Evolutionary conservation across 2,113 vertebrate genomes (phyloP).

Genomic region (Numenius arquata): DNA sequence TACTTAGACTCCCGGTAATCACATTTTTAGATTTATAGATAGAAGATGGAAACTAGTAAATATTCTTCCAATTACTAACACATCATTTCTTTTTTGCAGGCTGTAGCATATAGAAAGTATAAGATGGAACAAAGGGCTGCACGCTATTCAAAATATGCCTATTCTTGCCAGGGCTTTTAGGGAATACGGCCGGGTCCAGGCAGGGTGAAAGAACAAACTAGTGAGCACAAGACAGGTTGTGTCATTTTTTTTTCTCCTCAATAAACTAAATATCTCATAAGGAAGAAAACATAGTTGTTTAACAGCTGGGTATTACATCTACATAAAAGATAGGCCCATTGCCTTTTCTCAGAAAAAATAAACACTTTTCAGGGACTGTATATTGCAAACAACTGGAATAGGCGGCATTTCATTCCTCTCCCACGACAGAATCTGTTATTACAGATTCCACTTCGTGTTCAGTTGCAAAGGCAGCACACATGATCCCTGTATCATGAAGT

Average conservation of each 20-base stretch:
- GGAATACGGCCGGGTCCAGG: background rate
- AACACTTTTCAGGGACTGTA: background rate
- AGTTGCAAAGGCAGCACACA: background rate
- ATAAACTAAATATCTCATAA: background rate
- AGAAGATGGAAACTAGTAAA: background rate
- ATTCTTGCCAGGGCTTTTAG: background rate
- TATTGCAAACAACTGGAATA: background rate
- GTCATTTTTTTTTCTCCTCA: background rate
- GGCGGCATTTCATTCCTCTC: background rate
- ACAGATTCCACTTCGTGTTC: background rate
- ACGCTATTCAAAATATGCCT: background rate
- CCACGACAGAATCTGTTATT: background rate
- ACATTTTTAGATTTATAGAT: background rate
- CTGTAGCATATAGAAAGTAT: background rate
- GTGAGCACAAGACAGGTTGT: background rate
- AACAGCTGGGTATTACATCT: background rate
- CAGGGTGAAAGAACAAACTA: background rate
- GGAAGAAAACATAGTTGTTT: background rate
- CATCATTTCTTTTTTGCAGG: background rate
- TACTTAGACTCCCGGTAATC: background rate
- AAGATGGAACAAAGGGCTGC: background rate
- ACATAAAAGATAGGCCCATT: background rate
- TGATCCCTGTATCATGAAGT: background rate
- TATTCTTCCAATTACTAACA: background rate
- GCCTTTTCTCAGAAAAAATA: background rate